Evolutionary conservation across 2,888 invertebrate genomes (phyloP).

Genomic region (Dryococelus australis): DNA sequence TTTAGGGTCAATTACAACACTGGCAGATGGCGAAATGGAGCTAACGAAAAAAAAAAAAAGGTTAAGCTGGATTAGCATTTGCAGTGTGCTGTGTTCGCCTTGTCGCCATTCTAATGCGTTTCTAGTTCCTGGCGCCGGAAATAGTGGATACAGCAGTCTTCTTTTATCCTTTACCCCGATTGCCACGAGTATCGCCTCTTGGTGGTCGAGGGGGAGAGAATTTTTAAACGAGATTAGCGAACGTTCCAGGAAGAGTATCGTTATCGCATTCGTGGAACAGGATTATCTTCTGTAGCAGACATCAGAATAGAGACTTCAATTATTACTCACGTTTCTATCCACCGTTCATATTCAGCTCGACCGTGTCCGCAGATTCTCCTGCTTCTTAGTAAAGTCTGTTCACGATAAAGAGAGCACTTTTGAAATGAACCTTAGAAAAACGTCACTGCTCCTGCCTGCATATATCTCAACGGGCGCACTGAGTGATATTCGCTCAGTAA

Average conservation of each 20-base stretch:
- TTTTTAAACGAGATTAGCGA: slow-evolving; percentile 9
- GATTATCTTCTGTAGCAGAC: background rate
- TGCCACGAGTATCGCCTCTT: background rate
- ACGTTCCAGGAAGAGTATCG: background rate
- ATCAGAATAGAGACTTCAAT: background rate
- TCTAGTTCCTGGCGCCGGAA: background rate
- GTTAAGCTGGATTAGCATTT: background rate
- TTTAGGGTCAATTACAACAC: background rate
- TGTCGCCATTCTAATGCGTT: background rate
- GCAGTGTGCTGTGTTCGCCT: background rate
- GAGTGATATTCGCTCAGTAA: no score
- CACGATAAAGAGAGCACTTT: no score
- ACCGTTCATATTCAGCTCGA: background rate
- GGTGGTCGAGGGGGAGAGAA: background rate
- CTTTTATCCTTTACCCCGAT: background rate
- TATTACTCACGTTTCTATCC: background rate
- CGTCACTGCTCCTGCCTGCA: no score
- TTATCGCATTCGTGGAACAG: background rate
- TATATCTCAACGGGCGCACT: no score
- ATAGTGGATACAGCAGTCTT: background rate
- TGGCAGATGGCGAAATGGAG: background rate
- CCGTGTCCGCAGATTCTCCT: background rate
- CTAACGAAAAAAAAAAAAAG: background rate
- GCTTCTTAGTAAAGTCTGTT: background rate
- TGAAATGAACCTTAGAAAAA: no score